phyloP scores from a whole-genome alignment of 2,888 invertebrate species.

The Boloria selene region DNA sequence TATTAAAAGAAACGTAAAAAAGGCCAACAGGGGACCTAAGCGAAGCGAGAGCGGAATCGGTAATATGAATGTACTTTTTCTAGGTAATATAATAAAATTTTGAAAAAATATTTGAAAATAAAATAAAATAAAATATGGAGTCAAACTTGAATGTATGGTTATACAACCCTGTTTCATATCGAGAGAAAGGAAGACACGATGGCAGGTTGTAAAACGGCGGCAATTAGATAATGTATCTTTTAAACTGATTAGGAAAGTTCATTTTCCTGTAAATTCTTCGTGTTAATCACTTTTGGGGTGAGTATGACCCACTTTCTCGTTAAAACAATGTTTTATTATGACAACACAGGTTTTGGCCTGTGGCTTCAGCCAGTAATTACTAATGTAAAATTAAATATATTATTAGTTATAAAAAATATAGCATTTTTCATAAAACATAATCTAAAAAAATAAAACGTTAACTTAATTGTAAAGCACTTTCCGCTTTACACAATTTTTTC shows the following conservation, averaged over 20 bases:
- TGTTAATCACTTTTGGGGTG: slow-evolving; percentile 14
- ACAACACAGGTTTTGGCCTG: not conserved
- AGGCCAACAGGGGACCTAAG: too few relatives aligned
- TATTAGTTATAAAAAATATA: too few relatives aligned
- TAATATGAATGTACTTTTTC: too few relatives aligned
- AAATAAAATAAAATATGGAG: not conserved
- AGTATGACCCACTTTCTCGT: slow-evolving; percentile 17
- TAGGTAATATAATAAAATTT: too few relatives aligned
- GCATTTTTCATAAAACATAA: too few relatives aligned
- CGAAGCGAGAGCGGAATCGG: too few relatives aligned
- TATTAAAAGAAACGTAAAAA: too few relatives aligned
- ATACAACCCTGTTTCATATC: slow-evolving; percentile 10
- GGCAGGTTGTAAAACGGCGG: slow-evolving; percentile 20
- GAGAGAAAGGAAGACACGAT: slow-evolving; percentile 16
- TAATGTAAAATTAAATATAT: too few relatives aligned
- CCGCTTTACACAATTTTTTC: too few relatives aligned
- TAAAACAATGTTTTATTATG: slow-evolving; percentile 4
- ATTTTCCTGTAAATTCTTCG: slow-evolving; percentile 11
- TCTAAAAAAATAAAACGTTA: too few relatives aligned
- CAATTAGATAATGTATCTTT: slow-evolving; percentile 36
- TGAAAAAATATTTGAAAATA: not conserved
- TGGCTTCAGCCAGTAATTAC: too few relatives aligned
- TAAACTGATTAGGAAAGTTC: slow-evolving; percentile 27
- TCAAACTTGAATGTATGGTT: not conserved
- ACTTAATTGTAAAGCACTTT: too few relatives aligned